Conservation (phyloP, 2,113 vertebrate species). For the Salvelinus sp. region DNA sequence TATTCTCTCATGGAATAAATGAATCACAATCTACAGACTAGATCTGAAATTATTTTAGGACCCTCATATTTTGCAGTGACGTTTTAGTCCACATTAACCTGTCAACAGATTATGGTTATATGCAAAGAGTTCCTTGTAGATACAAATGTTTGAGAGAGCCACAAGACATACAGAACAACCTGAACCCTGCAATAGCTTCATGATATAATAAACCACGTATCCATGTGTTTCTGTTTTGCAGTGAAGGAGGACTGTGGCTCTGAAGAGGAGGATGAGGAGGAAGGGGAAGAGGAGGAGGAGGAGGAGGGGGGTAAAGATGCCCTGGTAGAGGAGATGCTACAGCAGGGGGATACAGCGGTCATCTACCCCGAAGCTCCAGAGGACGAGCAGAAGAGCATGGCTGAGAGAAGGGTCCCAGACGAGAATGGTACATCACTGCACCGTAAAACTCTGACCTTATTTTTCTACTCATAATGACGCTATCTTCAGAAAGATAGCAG, state of each 20-base stretch:
- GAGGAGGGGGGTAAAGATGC: slow-evolving; percentile 80
- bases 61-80: not conserved
- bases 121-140: no score
- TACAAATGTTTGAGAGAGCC: not conserved
- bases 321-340: slow-evolving; percentile 88
- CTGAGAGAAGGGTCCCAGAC: slow-evolving; percentile 87
- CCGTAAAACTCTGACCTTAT: no score
- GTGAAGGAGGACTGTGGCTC: slow-evolving; percentile 89
- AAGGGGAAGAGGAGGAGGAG: slow-evolving; percentile 74
- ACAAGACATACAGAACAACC: not conserved
- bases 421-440: slow-evolving; percentile 83
- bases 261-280: slow-evolving; percentile 80
- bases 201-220: slow-evolving; percentile 11
- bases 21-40: no score
- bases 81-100: not conserved
- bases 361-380: slow-evolving; percentile 91
- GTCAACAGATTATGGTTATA: not conserved
- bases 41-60: no score
- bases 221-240: slow-evolving; percentile 26
- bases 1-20: not conserved
- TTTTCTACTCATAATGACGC: no score
- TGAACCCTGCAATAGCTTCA: not conserved
- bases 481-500: no score
- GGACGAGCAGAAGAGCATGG: slow-evolving; percentile 86
- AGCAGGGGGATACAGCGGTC: slow-evolving; percentile 86